A percentile compares a stretch with the other conserved stretches of the same genome.
Conservation (phyloP, 2,797 vertebrate genomes). For the Zenarchopterus dispar region DNA sequence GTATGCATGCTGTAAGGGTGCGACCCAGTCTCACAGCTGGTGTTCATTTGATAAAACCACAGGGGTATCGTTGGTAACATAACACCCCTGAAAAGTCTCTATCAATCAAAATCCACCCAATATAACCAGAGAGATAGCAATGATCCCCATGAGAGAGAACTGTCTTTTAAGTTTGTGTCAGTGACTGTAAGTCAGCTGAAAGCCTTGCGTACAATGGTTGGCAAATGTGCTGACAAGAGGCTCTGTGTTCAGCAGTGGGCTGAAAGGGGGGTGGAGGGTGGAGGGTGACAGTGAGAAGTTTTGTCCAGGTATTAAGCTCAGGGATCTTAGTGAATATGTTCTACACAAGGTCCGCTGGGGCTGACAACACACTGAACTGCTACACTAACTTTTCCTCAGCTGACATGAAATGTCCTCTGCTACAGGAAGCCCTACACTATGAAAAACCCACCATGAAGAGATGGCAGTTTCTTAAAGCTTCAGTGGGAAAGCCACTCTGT, state of each 20-base stretch:
- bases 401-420: slow-evolving; percentile 45
- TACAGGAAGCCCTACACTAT: slow-evolving; percentile 29
- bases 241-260: slow-evolving; percentile 30
- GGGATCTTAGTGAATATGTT: slow-evolving; percentile 53
- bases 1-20: slow-evolving; percentile 38
- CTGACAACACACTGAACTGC: slow-evolving; percentile 38
- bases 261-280: slow-evolving; percentile 15
- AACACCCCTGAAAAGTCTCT: slow-evolving; percentile 13
- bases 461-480: slow-evolving; percentile 37
- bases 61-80: slow-evolving; percentile 15
- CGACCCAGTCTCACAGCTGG: slow-evolving; percentile 52
- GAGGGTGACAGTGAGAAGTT: slow-evolving; percentile 37
- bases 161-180: slow-evolving; percentile 32
- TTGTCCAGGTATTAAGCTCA: slow-evolving; percentile 58
- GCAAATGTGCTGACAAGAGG: slow-evolving; percentile 50
- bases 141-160: slow-evolving; percentile 25
- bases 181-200: slow-evolving; percentile 36
- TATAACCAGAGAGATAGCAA: slow-evolving; percentile 28
- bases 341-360: slow-evolving; percentile 52
- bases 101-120: slow-evolving; percentile 10
- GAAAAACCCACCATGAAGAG: slow-evolving; percentile 18
- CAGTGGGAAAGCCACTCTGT: slow-evolving; percentile 7
- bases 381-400: slow-evolving; percentile 29
- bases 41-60: slow-evolving; percentile 30
- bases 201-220: slow-evolving; percentile 28